Base-by-base conservation (phyloP, 2,113 vertebrate genomes). In the Xenus cinereus region DNA sequence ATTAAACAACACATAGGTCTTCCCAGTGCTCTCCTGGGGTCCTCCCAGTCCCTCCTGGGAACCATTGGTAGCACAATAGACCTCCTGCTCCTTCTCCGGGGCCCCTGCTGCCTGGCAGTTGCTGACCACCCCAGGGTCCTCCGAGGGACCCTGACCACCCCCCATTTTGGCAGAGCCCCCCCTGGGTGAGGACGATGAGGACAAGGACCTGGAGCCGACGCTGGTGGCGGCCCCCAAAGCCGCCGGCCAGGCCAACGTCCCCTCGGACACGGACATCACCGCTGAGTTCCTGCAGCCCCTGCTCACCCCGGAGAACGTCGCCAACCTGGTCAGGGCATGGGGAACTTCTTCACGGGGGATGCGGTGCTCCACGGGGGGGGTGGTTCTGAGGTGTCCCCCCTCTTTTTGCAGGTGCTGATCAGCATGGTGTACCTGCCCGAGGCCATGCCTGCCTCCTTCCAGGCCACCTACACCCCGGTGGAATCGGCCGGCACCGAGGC, bases 391-490 rank as follows among this genome's bases (percentile, higher is more conserved):
- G 11, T 37, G 43, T 46, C 7, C 22, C 60, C 32, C 1, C 17
- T 7, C 12, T 14, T 50, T 50, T 33, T 2, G 1, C 80, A 99
- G 99, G 99, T 99, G 73, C 98, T 99, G 71, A 99, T 99, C 98
- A 99, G 99, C 98, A 99, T 99, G 99, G 99, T 99, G 21, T 99
- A 99, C 94, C 98, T 99, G n/a, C 99, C 99, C 0, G 99, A 99
- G 37, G 95, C 97, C 95, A 99, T 99, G 99, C 99, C 99, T 0
- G 99, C 99, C 4, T 99, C 99, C 81, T 99, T 99, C 97, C 99
- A 99, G 97, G 98, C 99, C 78, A 99, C 99, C 13, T 99, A 99
- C 92, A 99, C 99, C 1, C 99, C 99, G 0, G 99, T 99, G 57
- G 99, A 99, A 94, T 99, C 99, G 0, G 99, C 99, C 1, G 99